These are phyloP conservation scores for Zoanthus sociatus DNA, from an alignment of 92 coral and sea anemone genomes.

Conservation along the genomic window DNA sequence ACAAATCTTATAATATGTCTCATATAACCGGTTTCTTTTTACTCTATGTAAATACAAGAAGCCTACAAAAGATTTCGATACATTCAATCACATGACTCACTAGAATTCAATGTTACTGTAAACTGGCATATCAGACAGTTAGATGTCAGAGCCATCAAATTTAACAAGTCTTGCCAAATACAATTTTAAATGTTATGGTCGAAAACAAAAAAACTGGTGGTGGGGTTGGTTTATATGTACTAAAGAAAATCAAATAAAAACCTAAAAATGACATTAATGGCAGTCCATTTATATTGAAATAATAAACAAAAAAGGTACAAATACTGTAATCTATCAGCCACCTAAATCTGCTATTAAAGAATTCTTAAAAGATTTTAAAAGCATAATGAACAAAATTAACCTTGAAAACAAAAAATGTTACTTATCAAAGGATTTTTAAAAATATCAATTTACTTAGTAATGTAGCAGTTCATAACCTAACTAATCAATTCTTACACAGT, in stretches of 20 bases:
- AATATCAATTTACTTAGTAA: slow-evolving; percentile 2
- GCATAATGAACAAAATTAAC: slow-evolving; percentile 14
- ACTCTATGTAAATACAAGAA: slow-evolving; percentile 37
- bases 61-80: slow-evolving; percentile 26
- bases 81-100: slow-evolving; percentile 36
- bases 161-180: background rate
- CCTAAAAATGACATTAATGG: slow-evolving; percentile 12
- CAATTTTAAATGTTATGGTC: slow-evolving; percentile 21
- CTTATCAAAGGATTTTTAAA: background rate
- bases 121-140: background rate
- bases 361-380: slow-evolving; percentile 38
- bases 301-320: slow-evolving; percentile 32
- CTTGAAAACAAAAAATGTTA: slow-evolving; percentile 26
- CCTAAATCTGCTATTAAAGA: slow-evolving; percentile 34
- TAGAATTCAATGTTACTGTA: slow-evolving; percentile 15
- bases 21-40: background rate
- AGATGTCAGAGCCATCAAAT: slow-evolving; percentile 22
- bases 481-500: slow-evolving; percentile 28
- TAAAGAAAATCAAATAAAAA: slow-evolving; percentile 16
- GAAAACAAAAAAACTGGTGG: slow-evolving; percentile 11
- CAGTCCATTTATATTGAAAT: slow-evolving; percentile 33
- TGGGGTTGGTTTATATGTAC: slow-evolving; percentile 17
- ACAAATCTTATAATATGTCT: slow-evolving; percentile 23
- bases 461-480: slow-evolving; percentile 15
- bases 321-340: slow-evolving; percentile 35